Conservation (phyloP, 2,888 invertebrate genomes). For the Sarcophaga rosellei region DNA sequence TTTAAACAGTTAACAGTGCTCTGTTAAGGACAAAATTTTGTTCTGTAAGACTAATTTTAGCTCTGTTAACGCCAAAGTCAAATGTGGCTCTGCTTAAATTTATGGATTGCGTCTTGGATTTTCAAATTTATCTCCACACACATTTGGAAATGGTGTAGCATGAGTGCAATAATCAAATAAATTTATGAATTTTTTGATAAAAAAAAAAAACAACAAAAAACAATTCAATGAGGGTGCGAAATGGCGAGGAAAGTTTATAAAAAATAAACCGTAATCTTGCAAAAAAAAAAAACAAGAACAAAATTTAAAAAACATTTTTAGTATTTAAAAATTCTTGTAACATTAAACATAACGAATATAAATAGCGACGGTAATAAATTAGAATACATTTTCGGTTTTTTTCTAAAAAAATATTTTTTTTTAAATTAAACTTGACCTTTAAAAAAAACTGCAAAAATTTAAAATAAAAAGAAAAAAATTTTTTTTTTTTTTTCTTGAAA, state of each 20-base stretch:
- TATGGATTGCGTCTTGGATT: too few species aligned
- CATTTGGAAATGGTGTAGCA: not conserved
- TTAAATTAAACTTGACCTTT: slow-evolving; percentile 61
- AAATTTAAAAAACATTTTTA: slow-evolving; percentile 34
- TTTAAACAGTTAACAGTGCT: too few species aligned
- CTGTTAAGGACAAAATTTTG: too few species aligned
- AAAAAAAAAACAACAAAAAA: too few species aligned
- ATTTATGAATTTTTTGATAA: not conserved
- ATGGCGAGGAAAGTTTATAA: too few species aligned
- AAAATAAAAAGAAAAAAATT: not conserved
- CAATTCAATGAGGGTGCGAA: too few species aligned
- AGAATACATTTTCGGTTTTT: not conserved
- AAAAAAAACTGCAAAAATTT: slow-evolving; percentile 4
- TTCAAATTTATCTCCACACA: not conserved
- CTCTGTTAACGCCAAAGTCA: too few species aligned
- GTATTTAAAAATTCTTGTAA: slow-evolving; percentile 39
- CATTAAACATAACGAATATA: slow-evolving; percentile 25
- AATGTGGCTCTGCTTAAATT: too few species aligned
- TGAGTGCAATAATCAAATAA: not conserved
- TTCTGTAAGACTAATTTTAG: too few species aligned
- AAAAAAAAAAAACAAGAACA: not conserved
- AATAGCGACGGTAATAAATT: not conserved
- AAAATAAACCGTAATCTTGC: not conserved
- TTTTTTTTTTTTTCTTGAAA: slow-evolving; percentile 3
- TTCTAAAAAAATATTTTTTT: not conserved